Base-by-base conservation (phyloP, 2,113 vertebrate genomes). In the Desmodus rotundus region DNA sequence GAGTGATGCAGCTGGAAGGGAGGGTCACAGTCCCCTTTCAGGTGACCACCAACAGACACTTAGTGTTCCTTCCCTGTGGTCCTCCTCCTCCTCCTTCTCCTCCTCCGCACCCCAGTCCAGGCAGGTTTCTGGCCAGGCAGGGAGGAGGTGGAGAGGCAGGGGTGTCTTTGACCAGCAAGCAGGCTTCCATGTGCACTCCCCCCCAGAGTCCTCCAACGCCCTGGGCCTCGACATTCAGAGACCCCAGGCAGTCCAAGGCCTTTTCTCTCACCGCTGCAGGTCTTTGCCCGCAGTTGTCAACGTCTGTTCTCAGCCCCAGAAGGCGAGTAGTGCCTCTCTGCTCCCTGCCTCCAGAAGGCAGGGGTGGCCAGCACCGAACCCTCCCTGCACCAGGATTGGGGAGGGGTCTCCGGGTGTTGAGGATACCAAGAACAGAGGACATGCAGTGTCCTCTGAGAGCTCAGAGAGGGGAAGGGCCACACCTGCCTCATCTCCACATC, bases 191-290 rank as follows among this genome's bases (percentile, higher is more conserved):
- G 33, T 19, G 56, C 14, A 0, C 33, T 31, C 1, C n/a, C 45
- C 56, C 54, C 33, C 11, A 4, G 58, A 26, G 41, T n/a, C 78
- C 31, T 89, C 73, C 56, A n/a, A 72, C 63, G 26, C 61, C 47
- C 73, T 31, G 10, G 78, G 47, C 36, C 77, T 93, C 38, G 67
- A 74, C 73, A 43, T 68, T 67, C 50, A 65, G 86, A 84, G 38
- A 76, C 24, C 33, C 31, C 20, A 16, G 74, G 50, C 90, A 26
- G 67, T 61, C 87, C 47, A 61, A 93, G 84, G 72, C 20, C 90
- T 43, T 77, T 91, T 31, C 80, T 89, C 16, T 80, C 56, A 12
- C 33, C 24, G 8, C 72, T 52, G 7, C 22, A 7, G 36, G 33
- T 52, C 52, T 45, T 81, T 33, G 45, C 47, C 41, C 67, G 33